Conservation (phyloP, 2,797 vertebrate species). For the Tamandua tetradactyla region DNA sequence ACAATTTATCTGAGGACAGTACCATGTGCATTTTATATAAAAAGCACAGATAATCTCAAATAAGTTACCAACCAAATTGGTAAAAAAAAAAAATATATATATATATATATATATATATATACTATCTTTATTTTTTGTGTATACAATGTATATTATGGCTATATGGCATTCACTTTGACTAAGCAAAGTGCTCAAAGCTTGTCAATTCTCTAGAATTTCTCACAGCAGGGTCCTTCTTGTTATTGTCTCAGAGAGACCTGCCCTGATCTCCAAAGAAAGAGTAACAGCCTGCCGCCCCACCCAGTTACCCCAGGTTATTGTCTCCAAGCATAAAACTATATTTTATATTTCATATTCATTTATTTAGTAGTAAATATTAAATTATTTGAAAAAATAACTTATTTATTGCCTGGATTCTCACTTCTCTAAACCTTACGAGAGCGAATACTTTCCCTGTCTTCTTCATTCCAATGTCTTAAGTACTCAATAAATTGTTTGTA, state of each 20-base stretch:
- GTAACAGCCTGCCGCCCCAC: not conserved
- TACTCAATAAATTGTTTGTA: not conserved
- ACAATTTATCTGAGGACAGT: not conserved
- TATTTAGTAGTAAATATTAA: conserved; percentile 15
- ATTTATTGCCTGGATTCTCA: not conserved
- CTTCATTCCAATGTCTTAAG: not conserved
- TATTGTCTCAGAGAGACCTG: not conserved
- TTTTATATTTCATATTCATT: not conserved
- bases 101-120: not conserved
- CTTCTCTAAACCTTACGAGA: not conserved
- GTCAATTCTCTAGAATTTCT: not conserved
- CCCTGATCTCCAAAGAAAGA: not conserved
- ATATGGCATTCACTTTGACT: not conserved
- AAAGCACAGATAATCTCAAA: not conserved
- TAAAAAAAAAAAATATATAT: not conserved
- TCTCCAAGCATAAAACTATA: conserved; percentile 10
- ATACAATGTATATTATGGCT: no score
- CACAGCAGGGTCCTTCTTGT: not conserved
- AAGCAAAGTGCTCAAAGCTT: not conserved
- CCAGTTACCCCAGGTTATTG: not conserved
- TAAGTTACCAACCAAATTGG: not conserved
- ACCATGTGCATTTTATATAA: not conserved
- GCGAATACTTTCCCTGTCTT: not conserved
- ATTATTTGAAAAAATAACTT: conserved; percentile 15
- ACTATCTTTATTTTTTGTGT: no score